Base-by-base conservation (phyloP, 2,113 vertebrate species). In the Cavia aperea region DNA sequence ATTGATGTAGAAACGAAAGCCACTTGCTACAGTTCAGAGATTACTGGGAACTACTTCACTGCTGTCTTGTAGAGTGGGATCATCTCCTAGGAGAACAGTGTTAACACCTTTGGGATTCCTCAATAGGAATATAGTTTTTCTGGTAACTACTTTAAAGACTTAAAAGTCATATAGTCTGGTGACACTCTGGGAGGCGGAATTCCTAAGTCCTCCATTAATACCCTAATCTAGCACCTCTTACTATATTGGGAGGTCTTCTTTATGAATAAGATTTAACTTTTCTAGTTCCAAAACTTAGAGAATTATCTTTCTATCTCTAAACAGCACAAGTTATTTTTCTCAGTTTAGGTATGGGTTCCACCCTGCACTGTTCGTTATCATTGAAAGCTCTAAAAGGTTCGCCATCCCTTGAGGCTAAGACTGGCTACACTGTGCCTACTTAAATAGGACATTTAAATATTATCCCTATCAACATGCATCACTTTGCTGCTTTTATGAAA, bases 291-390 rank as follows among this genome's bases (percentile, higher is more conserved):
- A 43, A 82, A 31, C 43, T 94, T 91, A 43, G 92, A 23, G 79
- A 92, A 81, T 79, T 82, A 83, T 77, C 89, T 93, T 89, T 33
- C 78, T 84, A 5, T 78, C 65, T 82, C n/a, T 65, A 81, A 75
- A 63, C 60, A 95, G 36, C n/a, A 82, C 24, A 85, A 65, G 56
- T 65, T 63, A 24, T 77, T 92, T 90, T 92, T 93, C 86, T 89
- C 26, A 49, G 15, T 78, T 51, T 33, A 78, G 46, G 29, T 15
- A 49, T 29, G 14, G 43, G 46, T 77, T 12, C 73, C 46, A 33
- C 46, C 18, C 46, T 33, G 46, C 7, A 26, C 14, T 31, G 46
- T 31, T 51, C 15, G 7, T 49, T 43, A 75, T 14, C 72, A 14
- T 3, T 51, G 75, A 33, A 78, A 78, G 46, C 26, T 51, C 73